Evolutionary conservation across 2,797 vertebrate genomes (phyloP), one percentile per base, ranked within the genome.

Genomic region (Melanotaenia trifasciata): DNA sequence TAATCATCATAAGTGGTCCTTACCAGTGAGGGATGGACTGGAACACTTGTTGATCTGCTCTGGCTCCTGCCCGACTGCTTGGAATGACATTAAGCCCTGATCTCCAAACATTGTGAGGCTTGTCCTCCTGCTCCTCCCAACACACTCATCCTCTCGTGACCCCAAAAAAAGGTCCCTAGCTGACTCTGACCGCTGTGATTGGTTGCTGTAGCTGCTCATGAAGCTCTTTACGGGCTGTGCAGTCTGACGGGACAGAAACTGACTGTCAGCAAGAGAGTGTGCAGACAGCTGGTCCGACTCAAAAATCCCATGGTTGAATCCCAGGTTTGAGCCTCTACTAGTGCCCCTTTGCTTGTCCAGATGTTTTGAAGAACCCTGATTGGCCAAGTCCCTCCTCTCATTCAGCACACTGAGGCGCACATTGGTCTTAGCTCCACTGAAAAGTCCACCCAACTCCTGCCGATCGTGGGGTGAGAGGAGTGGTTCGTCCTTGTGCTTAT

Each of bases 401-500:
- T 94, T 96, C 0, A 94, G 50, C 61, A 96, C 94, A 89, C 93
- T 95, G 84, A 96, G 94, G 84, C 97, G 97, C 72, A 94, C 89
- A n/a, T 94, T 93, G 81, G 95, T 92, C 92, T 98, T 98, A 8
- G 93, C 93, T 83, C 96, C 95, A 61, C 96, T 93, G 81, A 99
- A 99, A 76, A 99, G 96, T 80, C 96, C 97, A 0, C 96, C 97
- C 77, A 99, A 89, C 89, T 97, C 97, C 79, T 98, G 96, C 18
- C 93, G 89, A 0, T 97, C 96, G 32, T 94, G 88, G 64, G 96
- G 95, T 61, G 96, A 72, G 84, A 96, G 94, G 70, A 96, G 93
- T 59, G 92, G 84, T 70, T 98, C 98, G 50, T 99, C 98, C 94
- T 97, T 98, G 95, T 98, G 96, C 94, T 99, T 99, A 91, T 98